Base-by-base conservation (phyloP, 2,888 invertebrate genomes). In the Dolichomitus sp. region DNA sequence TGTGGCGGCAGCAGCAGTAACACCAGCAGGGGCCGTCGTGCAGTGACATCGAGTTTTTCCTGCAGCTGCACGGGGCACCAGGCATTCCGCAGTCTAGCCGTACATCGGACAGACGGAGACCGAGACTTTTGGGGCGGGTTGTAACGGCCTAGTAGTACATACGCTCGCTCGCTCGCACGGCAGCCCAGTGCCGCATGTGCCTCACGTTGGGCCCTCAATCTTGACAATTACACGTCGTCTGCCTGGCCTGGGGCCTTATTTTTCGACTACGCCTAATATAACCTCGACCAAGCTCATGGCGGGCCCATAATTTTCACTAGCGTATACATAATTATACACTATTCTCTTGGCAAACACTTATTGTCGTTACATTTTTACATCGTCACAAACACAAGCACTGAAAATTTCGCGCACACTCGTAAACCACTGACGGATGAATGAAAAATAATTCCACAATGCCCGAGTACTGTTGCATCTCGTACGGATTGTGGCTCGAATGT, bases 61-160 rank as follows among this genome's bases (percentile, higher is more conserved):
- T 33, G 84, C 84, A 85, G 80, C 79, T 87, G 83, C 85, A 87
- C 89, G 88, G 88, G 87, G 83, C 86, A 90, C 87, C 89, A 88
- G 88, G 84, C 89, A 88, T 89, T 87, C 85, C 88, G 82, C 83
- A 63, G 84, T 86, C 87, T 88, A 87, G 85, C 84, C 87, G 85
- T 83, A 74, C 81, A 59, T 74, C 78, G 65, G 66, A 59, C 45
- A 70, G 75, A 74, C 80, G 80, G 74, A 69, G 63, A 69, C 40
- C 72, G 50, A 79, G 66, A 68, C 68, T 72, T 66, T 80, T 74
- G 69, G 74, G 69, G 63, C 80, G 76, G 76, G 37, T 59, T 75
- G 69, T 61, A 73, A 73, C 61, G 69, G 61, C 59, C 65, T 68
- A 50, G 77, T 68, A 50, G 77, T 57, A 65, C 69, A 59, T 50